Conservation (phyloP, 2,113 vertebrate species). For the Malurus alboscapulatus region DNA sequence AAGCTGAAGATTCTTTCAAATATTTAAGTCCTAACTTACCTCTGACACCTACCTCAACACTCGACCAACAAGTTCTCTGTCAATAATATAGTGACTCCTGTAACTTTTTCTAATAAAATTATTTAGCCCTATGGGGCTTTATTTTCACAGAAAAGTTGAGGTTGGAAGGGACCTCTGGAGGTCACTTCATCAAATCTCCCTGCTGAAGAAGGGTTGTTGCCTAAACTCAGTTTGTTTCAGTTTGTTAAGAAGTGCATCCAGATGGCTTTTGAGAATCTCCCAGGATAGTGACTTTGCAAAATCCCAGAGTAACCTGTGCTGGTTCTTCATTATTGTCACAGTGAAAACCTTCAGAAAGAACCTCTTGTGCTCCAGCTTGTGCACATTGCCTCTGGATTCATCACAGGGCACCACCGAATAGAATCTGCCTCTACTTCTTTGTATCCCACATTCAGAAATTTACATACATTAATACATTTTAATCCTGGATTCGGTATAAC, state of each 20-base stretch:
- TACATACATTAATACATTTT: background rate
- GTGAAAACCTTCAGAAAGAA: background rate
- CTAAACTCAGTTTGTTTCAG: fast-evolving
- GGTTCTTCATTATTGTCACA: fast-evolving
- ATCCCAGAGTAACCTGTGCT: background rate
- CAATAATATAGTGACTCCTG: background rate
- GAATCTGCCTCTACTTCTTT: background rate
- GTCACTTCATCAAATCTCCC: background rate
- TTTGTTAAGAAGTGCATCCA: background rate
- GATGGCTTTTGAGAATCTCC: background rate
- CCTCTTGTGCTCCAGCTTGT: background rate
- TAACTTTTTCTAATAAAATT: background rate
- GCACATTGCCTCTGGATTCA: background rate
- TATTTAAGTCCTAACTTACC: background rate
- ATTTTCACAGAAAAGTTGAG: background rate
- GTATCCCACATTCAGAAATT: background rate
- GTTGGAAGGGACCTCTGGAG: background rate
- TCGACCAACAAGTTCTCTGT: background rate
- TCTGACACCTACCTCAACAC: background rate
- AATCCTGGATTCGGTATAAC: background rate
- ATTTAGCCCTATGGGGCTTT: background rate
- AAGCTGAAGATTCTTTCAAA: background rate
- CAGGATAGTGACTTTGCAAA: background rate
- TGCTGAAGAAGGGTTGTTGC: fast-evolving
- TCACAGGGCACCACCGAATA: background rate